phyloP scores from a whole-genome alignment of 2,888 invertebrate species.

The Drosophila multiciliata region DNA sequence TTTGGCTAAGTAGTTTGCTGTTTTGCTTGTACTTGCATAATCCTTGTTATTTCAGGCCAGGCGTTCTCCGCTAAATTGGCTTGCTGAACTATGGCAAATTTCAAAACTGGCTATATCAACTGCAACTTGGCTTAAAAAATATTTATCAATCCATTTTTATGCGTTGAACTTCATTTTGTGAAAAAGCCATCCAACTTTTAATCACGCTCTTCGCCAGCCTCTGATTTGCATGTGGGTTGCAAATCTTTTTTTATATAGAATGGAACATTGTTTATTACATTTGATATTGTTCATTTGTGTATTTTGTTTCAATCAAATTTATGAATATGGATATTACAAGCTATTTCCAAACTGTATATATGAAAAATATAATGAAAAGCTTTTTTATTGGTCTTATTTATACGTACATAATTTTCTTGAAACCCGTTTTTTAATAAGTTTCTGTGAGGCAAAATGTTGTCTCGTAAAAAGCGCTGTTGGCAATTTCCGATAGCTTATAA shows the following conservation, averaged over 20 bases:
- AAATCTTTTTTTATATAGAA: neutral
- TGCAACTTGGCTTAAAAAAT: neutral
- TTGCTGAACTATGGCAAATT: conserved; percentile 12
- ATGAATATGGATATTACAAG: neutral
- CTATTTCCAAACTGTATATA: neutral
- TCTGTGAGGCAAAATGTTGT: conserved; percentile 34
- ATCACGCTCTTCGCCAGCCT: conserved; percentile 2
- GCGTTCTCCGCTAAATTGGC: conserved; percentile 25
- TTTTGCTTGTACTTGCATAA: conserved; percentile 57
- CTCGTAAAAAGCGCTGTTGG: conserved; percentile 67
- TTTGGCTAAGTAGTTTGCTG: conserved; percentile 53
- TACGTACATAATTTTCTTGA: neutral
- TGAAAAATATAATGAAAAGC: neutral
- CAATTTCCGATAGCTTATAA: conserved; percentile 52
- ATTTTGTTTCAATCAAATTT: neutral
- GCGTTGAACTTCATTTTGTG: neutral
- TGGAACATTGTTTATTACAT: neutral
- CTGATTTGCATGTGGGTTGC: neutral
- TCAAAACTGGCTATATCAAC: neutral
- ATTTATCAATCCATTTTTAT: neutral
- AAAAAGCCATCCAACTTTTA: neutral
- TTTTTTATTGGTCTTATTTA: neutral
- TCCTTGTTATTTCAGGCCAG: conserved; percentile 67
- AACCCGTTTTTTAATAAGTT: neutral
- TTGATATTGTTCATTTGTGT: conserved; percentile 5